Evolutionary conservation across 2,888 invertebrate genomes (phyloP).

Genomic region (Rhabditophanes sp.): DNA sequence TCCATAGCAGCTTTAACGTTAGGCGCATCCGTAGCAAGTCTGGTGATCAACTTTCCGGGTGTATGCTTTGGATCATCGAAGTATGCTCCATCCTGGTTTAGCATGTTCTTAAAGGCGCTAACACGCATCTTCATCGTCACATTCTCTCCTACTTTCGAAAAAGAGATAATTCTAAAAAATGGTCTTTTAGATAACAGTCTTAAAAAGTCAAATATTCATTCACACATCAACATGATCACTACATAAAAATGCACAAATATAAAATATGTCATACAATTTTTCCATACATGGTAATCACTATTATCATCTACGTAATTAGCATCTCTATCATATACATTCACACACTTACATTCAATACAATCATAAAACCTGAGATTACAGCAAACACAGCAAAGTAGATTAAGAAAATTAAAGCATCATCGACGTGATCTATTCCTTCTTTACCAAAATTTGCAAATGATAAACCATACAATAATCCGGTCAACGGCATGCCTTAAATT

Average conservation of each 20-base stretch:
- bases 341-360: conserved; percentile 9
- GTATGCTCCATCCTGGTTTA: conserved; percentile 14
- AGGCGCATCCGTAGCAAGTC: conserved; percentile 18
- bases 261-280: no score
- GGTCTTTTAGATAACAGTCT: conserved; percentile 1
- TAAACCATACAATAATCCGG: conserved; percentile 20
- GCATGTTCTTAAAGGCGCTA: conserved; percentile 11
- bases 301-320: no score
- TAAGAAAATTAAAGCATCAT: conserved; percentile 11
- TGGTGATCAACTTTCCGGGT: conserved; percentile 15
- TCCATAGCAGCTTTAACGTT: conserved; percentile 17
- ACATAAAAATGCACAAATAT: no score
- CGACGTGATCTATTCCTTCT: conserved; percentile 6
- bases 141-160: no score
- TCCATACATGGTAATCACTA: no score
- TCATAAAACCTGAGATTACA: conserved; percentile 4
- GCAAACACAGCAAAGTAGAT: conserved; percentile 8
- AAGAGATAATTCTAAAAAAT: conserved; percentile 5
- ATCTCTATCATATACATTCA: no score
- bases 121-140: conserved; percentile 29
- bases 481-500: conserved; percentile 14
- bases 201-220: no score
- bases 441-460: conserved; percentile 38
- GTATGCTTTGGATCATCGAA: conserved; percentile 17
- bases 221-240: no score